Conservation (phyloP, 2,888 invertebrate species). For the Rotaria sp. region DNA sequence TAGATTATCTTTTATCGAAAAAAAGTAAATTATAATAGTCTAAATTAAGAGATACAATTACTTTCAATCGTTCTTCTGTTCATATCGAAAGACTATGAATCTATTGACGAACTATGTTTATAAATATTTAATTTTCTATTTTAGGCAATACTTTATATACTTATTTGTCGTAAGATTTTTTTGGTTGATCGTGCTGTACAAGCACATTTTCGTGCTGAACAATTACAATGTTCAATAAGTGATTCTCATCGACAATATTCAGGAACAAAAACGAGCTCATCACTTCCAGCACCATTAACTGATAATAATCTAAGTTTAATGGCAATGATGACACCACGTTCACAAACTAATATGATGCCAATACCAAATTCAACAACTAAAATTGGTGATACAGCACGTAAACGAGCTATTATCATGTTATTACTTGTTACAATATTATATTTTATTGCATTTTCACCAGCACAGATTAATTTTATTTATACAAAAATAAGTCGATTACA, state of each 20-base stretch:
- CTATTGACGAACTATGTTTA: too few relatives aligned
- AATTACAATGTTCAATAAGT: not conserved
- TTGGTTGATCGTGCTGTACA: not conserved
- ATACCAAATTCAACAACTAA: not conserved
- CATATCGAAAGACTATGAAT: too few relatives aligned
- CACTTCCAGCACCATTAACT: not conserved
- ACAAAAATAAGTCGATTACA: not conserved
- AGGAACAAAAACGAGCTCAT: not conserved
- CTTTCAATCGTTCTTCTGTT: not conserved
- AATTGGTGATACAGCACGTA: not conserved
- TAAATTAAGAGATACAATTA: too few relatives aligned
- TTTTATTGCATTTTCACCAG: conserved; percentile 4
- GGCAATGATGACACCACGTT: not conserved
- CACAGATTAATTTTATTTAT: conserved; percentile 9
- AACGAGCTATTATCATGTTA: conserved; percentile 11
- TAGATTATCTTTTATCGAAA: too few relatives aligned
- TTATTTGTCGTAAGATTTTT: conserved; percentile 11
- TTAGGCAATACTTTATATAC: not conserved
- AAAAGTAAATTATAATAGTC: too few relatives aligned
- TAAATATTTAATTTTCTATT: not conserved
- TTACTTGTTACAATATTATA: not conserved
- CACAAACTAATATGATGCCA: not conserved
- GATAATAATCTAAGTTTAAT: not conserved
- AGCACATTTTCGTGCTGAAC: not conserved
- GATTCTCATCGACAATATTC: not conserved